Percentiles rank a stretch among this genome's conserved stretches.
phyloP scores from a whole-genome alignment of 2,113 vertebrate genomes.

The Trinectes maculatus region DNA sequence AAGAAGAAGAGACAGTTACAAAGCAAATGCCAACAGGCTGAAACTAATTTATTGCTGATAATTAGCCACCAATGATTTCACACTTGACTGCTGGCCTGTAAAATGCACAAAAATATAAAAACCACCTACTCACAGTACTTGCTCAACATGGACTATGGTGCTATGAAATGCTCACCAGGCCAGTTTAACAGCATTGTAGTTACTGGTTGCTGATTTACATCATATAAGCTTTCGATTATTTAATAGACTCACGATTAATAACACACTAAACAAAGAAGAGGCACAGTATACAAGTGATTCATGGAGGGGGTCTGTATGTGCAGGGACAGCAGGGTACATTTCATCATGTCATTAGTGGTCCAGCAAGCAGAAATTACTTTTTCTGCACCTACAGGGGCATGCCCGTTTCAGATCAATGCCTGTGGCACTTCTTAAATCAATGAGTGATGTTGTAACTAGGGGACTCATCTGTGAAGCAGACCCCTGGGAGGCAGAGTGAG shows the following conservation, averaged over 20 bases:
- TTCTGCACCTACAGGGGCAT: conserved; percentile 69
- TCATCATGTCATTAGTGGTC: conserved; percentile 73
- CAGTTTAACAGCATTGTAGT: conserved; percentile 9
- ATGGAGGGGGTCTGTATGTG: conserved; percentile 25
- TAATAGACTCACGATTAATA: background rate
- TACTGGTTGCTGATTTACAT: conserved; percentile 7
- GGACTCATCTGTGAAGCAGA: conserved; percentile 72
- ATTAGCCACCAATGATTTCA: conserved; percentile 30
- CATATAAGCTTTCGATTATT: background rate
- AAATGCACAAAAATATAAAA: conserved; percentile 23
- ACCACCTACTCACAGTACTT: conserved; percentile 16
- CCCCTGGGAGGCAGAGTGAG: conserved; percentile 44
- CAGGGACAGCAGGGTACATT: conserved; percentile 45
- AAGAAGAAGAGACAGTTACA: conserved; percentile 4
- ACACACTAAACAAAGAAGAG: conserved; percentile 58
- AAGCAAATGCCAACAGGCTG: conserved; percentile 1
- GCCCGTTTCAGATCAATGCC: conserved; percentile 77
- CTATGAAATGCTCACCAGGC: background rate
- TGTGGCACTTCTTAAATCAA: conserved; percentile 77
- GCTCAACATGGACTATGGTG: background rate
- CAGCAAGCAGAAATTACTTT: conserved; percentile 71
- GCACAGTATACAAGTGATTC: conserved; percentile 16
- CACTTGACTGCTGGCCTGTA: conserved; percentile 23
- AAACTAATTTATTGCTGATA: conserved; percentile 16
- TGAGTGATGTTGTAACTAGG: conserved; percentile 75